Conservation (phyloP, 1,140 invertebrate species). For the Himalopsyche phryganea region DNA sequence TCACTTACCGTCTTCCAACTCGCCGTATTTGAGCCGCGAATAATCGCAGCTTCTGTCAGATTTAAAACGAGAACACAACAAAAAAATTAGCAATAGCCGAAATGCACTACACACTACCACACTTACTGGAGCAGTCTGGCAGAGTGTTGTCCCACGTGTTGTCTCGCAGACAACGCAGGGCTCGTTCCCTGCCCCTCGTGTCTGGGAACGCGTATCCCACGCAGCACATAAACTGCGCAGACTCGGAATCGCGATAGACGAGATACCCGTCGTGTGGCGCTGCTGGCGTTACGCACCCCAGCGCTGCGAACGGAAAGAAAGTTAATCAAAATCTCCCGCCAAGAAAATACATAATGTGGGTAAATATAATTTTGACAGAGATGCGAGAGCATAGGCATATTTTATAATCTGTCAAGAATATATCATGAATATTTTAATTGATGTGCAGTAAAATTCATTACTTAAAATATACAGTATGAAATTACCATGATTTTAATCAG, state of each 20-base stretch:
- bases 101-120: not conserved
- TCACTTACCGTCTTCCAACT: too few species aligned
- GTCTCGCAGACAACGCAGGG: constrained; percentile 54
- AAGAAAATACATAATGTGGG: too few species aligned
- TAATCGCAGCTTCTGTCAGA: too few species aligned
- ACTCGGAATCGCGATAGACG: constrained; percentile 52
- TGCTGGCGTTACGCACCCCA: constrained; percentile 56
- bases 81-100: not conserved
- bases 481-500: too few species aligned
- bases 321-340: not conserved
- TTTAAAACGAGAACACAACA: too few species aligned
- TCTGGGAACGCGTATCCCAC: constrained; percentile 58
- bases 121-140: constrained; percentile 60
- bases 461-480: too few species aligned
- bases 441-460: too few species aligned
- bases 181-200: constrained; percentile 47
- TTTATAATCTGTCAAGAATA: too few species aligned
- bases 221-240: constrained; percentile 60
- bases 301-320: constrained; percentile 42
- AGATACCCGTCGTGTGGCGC: constrained; percentile 59
- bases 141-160: constrained; percentile 58
- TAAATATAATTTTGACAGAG: too few species aligned
- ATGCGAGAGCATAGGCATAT: too few species aligned
- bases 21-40: too few species aligned
- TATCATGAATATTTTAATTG: too few species aligned